These are phyloP conservation scores for Papilio demoleus DNA, from an alignment of 2,888 invertebrate genomes.

Conservation along the genomic window DNA sequence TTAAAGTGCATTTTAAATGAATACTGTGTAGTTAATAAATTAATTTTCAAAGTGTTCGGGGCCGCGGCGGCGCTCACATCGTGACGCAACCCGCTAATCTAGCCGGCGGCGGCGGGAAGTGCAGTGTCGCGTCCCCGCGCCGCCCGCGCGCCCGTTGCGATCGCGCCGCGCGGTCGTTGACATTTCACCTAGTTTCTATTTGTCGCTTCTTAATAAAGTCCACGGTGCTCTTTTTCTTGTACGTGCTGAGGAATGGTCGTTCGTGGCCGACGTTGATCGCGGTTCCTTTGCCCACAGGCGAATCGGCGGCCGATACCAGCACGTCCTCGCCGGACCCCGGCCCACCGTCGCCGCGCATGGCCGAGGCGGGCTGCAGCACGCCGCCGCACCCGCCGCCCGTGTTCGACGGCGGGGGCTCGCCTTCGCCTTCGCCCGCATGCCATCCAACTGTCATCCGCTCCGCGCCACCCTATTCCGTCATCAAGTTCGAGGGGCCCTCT, in stretches of 20 bases:
- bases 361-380: conserved; percentile 86
- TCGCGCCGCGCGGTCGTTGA: conserved; percentile 79
- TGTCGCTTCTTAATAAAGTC: conserved; percentile 72
- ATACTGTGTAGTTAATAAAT: conserved; percentile 57
- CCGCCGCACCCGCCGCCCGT: conserved; percentile 83
- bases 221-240: conserved; percentile 70
- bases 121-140: conserved; percentile 82
- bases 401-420: conserved; percentile 79
- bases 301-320: conserved; percentile 96
- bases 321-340: conserved; percentile 95
- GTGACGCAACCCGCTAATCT: conserved; percentile 83
- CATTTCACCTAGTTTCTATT: conserved; percentile 83
- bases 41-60: conserved; percentile 62
- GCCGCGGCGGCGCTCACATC: conserved; percentile 64
- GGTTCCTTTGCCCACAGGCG: conserved; percentile 84
- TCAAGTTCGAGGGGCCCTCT: conserved; percentile 83
- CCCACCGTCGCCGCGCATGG: conserved; percentile 92
- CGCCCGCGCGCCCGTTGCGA: conserved; percentile 70
- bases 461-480: conserved; percentile 83
- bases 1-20: not conserved
- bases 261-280: conserved; percentile 62
- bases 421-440: conserved; percentile 72
- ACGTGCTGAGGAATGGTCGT: conserved; percentile 53
- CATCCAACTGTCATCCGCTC: conserved; percentile 83
- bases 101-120: conserved; percentile 83